Percentiles rank a stretch among this genome's conserved stretches.
Conservation (phyloP, 2,113 vertebrate species). For the Corythaeola cristata region DNA sequence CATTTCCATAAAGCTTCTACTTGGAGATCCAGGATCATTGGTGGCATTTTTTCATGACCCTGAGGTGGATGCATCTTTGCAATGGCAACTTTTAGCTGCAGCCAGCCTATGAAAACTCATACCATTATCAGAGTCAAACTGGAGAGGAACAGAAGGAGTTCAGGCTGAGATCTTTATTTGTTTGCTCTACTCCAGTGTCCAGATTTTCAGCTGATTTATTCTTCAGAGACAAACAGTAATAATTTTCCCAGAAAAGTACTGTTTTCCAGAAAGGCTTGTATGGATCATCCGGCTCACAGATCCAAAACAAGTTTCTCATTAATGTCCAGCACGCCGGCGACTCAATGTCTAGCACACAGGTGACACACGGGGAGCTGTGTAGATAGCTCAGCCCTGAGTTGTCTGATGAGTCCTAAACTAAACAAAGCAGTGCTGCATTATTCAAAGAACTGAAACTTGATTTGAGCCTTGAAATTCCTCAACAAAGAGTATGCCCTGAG, state of each 20-base stretch:
- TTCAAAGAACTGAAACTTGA: too few relatives aligned
- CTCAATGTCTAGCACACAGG: too few relatives aligned
- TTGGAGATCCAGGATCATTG: background rate
- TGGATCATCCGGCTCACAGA: too few relatives aligned
- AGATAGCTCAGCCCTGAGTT: too few relatives aligned
- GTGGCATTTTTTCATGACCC: background rate
- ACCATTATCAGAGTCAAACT: background rate
- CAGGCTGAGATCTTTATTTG: background rate
- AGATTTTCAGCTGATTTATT: background rate
- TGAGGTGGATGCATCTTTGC: background rate
- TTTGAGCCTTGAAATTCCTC: too few relatives aligned
- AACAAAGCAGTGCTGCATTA: too few relatives aligned
- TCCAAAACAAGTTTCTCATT: too few relatives aligned
- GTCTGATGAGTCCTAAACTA: too few relatives aligned
- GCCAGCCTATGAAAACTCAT: background rate
- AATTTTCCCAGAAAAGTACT: background rate
- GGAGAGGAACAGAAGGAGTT: background rate
- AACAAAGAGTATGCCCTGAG: too few relatives aligned
- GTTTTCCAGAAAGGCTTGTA: background rate
- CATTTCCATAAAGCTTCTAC: background rate
- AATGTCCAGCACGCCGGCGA: too few relatives aligned
- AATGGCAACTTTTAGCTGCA: background rate
- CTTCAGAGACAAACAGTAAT: background rate
- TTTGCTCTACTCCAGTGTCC: background rate
- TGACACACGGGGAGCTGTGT: too few relatives aligned